Percentiles rank a stretch among this genome's conserved stretches.
phyloP scores from a whole-genome alignment of 2,888 invertebrate genomes.

The Xestia rhomboidea region DNA sequence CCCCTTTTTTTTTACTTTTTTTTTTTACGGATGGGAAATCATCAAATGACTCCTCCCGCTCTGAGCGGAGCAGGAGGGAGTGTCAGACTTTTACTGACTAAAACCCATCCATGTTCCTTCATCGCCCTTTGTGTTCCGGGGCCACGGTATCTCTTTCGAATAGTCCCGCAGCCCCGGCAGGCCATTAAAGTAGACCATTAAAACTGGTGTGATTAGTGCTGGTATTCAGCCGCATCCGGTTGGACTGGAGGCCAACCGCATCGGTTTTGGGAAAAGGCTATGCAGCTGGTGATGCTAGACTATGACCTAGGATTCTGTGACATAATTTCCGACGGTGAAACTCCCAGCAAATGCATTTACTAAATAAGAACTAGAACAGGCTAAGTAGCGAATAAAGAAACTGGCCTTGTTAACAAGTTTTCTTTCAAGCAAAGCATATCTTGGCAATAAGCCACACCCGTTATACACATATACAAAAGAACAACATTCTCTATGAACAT shows the following conservation, averaged over 20 bases:
- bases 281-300: neutral
- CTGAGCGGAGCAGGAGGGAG: too few species aligned
- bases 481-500: constrained; percentile 11
- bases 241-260: neutral
- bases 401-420: constrained; percentile 32
- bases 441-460: constrained; percentile 45
- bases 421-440: constrained; percentile 39
- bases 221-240: neutral
- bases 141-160: too few species aligned
- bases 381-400: constrained; percentile 19
- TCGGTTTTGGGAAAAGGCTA: neutral
- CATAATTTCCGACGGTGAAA: neutral
- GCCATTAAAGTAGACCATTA: too few species aligned
- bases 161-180: too few species aligned
- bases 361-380: constrained; percentile 3
- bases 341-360: neutral
- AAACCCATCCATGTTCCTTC: too few species aligned
- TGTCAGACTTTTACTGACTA: too few species aligned
- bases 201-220: neutral
- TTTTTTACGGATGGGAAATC: too few species aligned
- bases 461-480: constrained; percentile 10
- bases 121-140: too few species aligned
- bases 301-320: neutral
- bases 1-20: too few species aligned
- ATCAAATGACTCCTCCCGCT: too few species aligned